These are phyloP conservation scores for Neocrepidodera transversa DNA, from an alignment of 2,888 invertebrate species.

Conservation along the genomic window DNA sequence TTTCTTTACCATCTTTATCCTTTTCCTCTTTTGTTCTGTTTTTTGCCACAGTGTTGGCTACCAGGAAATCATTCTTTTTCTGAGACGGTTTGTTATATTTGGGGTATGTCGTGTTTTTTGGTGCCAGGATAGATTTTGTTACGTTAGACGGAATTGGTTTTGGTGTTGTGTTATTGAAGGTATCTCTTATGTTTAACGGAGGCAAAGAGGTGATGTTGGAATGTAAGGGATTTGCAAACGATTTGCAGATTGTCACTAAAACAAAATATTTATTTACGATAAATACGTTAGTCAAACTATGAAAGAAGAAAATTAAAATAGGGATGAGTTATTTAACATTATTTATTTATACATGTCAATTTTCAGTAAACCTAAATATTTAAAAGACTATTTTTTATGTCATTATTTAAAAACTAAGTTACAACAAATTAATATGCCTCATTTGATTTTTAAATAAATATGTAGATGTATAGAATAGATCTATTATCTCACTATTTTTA, in stretches of 20 bases:
- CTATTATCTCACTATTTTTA: too few relatives aligned
- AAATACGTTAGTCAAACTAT: too few relatives aligned
- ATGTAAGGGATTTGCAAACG: slow-evolving; percentile 36
- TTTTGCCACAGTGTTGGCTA: slow-evolving; percentile 35
- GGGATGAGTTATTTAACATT: too few relatives aligned
- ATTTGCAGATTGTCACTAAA: slow-evolving; percentile 44
- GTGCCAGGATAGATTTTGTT: slow-evolving; percentile 5
- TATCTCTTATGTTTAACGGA: slow-evolving; percentile 30
- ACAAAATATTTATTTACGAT: slow-evolving; percentile 30
- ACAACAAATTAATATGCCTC: too few relatives aligned
- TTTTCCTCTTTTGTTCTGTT: slow-evolving; percentile 34
- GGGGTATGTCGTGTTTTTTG: slow-evolving; percentile 30
- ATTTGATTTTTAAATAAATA: too few relatives aligned
- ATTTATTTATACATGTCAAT: too few relatives aligned
- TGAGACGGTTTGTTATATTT: slow-evolving; percentile 42
- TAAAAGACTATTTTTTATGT: too few relatives aligned
- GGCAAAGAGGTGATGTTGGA: slow-evolving; percentile 43
- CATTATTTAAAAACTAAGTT: too few relatives aligned
- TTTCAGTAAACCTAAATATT: too few relatives aligned
- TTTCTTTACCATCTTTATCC: slow-evolving; percentile 34
- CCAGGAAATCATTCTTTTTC: slow-evolving; percentile 41
- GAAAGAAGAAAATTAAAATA: too few relatives aligned
- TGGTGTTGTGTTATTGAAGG: slow-evolving; percentile 34
- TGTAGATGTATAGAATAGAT: too few relatives aligned
- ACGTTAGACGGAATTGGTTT: slow-evolving; percentile 37